Evolutionary conservation across 1,140 invertebrate genomes (phyloP), one percentile per base, ranked within the genome.

Genomic region (Ostrea denselamellosa): DNA sequence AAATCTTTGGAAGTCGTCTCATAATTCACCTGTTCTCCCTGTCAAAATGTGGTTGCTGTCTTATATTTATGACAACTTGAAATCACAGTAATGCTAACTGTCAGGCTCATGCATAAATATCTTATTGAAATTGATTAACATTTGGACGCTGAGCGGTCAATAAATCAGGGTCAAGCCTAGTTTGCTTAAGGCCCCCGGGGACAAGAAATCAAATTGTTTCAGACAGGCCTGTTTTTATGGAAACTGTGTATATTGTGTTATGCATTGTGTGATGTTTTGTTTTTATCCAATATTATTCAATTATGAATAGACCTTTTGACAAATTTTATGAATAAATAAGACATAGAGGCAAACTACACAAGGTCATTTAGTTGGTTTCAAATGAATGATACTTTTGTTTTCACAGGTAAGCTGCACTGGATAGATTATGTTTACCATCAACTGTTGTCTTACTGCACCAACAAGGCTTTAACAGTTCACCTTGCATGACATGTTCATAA

Each of bases 321-420:
- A 28, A 77, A 77, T 28, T 77, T 25, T 2, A 77, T 34, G 14
- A 28, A 77, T 77, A 62, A 62, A 62, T 17, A 44, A 77, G 25
- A 77, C 25, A 77, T 14, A 77, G 10, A 25, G 14, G 12, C 22
- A 34, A 28, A 77, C 9, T 28, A 10, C 3, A 14, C 25, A 77
- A 77, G 68, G 68, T 77, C 68, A 34, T 34, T 14, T 28, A 9
- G 28, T 28, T 77, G 10, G 25, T 77, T 77, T 25, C 9, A 14
- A 77, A 77, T 62, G 28, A 77, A 77, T 22, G 28, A 68, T 22
- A 22, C 19, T 2, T 9, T 77, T 77, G 68, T 77, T 77, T 77
- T 87, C n/a, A 81, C 68, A 81, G 86, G 86, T 86, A 58, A 77
- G 19, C 44, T 53, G 25, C 83, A 62, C 56, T 12, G 34, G 53